phyloP scores from a whole-genome alignment of 1,140 invertebrate genomes.

The Hypothenemus hampei region DNA sequence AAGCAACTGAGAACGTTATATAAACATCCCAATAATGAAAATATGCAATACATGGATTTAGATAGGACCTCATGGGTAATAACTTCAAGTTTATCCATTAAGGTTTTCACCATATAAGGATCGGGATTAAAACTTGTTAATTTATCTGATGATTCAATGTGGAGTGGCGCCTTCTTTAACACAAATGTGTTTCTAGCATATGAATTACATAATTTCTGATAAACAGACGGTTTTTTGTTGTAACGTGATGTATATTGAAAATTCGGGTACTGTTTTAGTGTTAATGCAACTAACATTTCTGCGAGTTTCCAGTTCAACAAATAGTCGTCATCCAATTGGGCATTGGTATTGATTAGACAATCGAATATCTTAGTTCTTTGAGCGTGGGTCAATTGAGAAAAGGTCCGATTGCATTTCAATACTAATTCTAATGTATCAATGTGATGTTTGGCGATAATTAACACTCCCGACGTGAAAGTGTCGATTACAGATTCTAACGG shows the following conservation, averaged over 20 bases:
- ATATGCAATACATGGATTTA: constrained; percentile 4
- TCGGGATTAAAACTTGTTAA: constrained; percentile 15
- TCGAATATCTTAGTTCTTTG: constrained; percentile 28
- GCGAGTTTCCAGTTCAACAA: constrained; percentile 28
- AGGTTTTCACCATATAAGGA: background rate
- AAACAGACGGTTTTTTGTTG: too few relatives aligned
- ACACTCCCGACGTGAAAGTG: constrained; percentile 44
- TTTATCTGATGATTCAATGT: background rate
- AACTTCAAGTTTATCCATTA: constrained; percentile 14
- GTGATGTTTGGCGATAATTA: constrained; percentile 43
- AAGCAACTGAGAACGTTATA: constrained; percentile 25
- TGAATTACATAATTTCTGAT: constrained; percentile 27
- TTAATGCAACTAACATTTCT: constrained; percentile 34
- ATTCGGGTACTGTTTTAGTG: constrained; percentile 37
- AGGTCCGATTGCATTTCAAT: constrained; percentile 19
- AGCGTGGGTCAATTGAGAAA: constrained; percentile 5
- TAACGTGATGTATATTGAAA: too few relatives aligned
- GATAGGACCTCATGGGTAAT: constrained; percentile 1
- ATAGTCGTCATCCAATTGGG: constrained; percentile 23
- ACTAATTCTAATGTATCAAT: constrained; percentile 43
- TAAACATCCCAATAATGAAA: constrained; percentile 23
- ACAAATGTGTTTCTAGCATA: constrained; percentile 33
- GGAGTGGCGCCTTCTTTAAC: too few relatives aligned
- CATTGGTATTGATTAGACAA: constrained; percentile 34
- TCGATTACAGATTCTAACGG: constrained; percentile 41